phyloP scores from a whole-genome alignment of 2,888 invertebrate species.

The Drosophila aldrichi region DNA sequence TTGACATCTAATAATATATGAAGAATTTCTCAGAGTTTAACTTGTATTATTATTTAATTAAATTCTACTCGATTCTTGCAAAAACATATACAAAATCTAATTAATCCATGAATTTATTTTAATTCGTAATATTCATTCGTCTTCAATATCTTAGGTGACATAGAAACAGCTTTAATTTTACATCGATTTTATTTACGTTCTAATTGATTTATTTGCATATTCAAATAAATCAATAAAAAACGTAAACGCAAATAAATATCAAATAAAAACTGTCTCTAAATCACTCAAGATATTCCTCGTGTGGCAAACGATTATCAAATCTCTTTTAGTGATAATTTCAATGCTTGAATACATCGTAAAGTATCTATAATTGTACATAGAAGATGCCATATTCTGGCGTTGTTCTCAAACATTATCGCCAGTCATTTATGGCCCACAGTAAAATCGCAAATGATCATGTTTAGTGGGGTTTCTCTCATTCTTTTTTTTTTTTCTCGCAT shows the following conservation, averaged over 20 bases:
- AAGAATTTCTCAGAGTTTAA: too few species aligned
- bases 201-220: background rate
- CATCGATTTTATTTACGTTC: too few species aligned
- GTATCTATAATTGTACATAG: background rate
- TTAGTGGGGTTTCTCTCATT: conserved; percentile 44
- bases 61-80: too few species aligned
- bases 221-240: background rate
- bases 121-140: too few species aligned
- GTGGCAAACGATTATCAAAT: background rate
- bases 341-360: background rate
- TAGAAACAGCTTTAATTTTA: too few species aligned
- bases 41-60: too few species aligned
- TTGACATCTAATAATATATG: too few species aligned
- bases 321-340: conserved; percentile 1
- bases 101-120: too few species aligned
- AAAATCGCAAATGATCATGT: conserved; percentile 71
- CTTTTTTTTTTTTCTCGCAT: conserved; percentile 42
- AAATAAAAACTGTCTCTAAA: background rate
- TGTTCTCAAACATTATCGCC: conserved; percentile 25
- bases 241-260: background rate
- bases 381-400: conserved; percentile 19
- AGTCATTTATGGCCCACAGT: conserved; percentile 44
- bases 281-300: background rate
- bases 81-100: too few species aligned
- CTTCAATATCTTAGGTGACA: too few species aligned